Evolutionary conservation across 37 sponge, comb jelly and placozoan species (phyloP), one percentile per base, ranked within the genome.

Genomic region (Petrosia ficiformis): DNA sequence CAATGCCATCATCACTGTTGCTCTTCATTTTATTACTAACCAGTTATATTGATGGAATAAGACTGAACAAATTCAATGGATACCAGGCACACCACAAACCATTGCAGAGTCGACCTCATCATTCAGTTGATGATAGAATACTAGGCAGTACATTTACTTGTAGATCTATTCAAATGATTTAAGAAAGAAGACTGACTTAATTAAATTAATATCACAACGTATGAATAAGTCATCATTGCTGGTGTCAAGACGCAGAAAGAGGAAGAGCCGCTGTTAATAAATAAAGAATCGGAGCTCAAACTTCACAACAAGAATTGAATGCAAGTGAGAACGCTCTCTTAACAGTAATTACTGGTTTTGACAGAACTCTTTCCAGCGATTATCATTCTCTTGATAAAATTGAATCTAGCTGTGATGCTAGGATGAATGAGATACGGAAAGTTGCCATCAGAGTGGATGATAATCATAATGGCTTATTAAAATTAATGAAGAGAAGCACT

Each of bases 301-400:
- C 33, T 82, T 30, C 42, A 86, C 26, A 67, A 68, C 37, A 48
- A 16, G 93, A 92, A 64, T 44, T 93, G 72, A 81, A 79, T 41
- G 90, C 89, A 10, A 64, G 79, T n/a, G 91, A 93, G 35, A 70
- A 41, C 25, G 69, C 94, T 2, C 57, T 93, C 24, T 42, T 78
- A 3, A 65, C 40, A 16, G 77, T 83, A 6, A 32, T 93, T 0
- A 34, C 36, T 26, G 87, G 82, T 65, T 74, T 85, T 32, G 70
- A 84, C 21, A 73, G 82, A 54, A 85, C 90, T 0, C 68, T 93
- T n/a, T 72, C 37, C 41, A 83, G 90, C 35, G 90, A 82, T 36
- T 93, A 81, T 44, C 86, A 68, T 2, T 82, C 80, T 11, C 65
- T 93, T 16, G 82, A 84, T 2, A 77, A 75, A 5, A 71, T 93